Evolutionary conservation across 1,140 invertebrate species (phyloP), one percentile per base, ranked within the genome.

Genomic region (Nomia melanderi): DNA sequence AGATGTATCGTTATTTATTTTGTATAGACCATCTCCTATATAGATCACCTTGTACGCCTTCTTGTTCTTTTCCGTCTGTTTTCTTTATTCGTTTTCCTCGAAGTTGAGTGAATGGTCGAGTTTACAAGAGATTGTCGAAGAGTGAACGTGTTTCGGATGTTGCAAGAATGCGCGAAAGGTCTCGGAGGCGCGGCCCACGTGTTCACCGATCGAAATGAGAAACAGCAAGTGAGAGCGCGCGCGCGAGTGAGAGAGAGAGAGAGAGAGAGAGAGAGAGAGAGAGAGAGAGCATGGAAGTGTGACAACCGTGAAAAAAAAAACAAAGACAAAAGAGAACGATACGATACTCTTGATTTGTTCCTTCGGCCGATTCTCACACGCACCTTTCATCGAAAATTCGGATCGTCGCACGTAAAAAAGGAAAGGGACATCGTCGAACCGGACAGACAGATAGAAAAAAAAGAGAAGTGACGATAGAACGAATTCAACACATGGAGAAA

Each of bases 1-100:
- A 89, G 81, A 84, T 78, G 78, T 89, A 89, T 72, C 66, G n/a
- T 89, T 91, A 91, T 91, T 91, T 91, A 91, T 91, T 91, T 91
- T 91, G 88, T 91, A 91, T 89, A 91, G 83, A 90, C 70, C 79
- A n/a, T 86, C 72, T 84, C 84, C 84, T 83, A 88, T 39, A 56
- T 88, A 86, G 77, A 82, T 64, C 74, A 79, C 70, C 47, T n/a
- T 50, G 5, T 47, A n/a, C 20, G 75, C 47, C 44, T 31, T 27
- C 31, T 36, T 12, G 23, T 39, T 50, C n/a, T n/a, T n/a, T n/a
- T 14, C 41, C 8, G 12, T 17, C 41, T 14, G n/a, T n/a, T 4
- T 47, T n/a, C 5, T 20, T 47, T n/a, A 1, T 47, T 47, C 17
- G 14, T 67, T 53, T 70, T 25, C 69, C 36, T 69, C 63, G 64